A percentile compares a stretch with the other conserved stretches of the same genome.
Conservation (phyloP, 2,797 vertebrate species). For the Todus mexicanus region DNA sequence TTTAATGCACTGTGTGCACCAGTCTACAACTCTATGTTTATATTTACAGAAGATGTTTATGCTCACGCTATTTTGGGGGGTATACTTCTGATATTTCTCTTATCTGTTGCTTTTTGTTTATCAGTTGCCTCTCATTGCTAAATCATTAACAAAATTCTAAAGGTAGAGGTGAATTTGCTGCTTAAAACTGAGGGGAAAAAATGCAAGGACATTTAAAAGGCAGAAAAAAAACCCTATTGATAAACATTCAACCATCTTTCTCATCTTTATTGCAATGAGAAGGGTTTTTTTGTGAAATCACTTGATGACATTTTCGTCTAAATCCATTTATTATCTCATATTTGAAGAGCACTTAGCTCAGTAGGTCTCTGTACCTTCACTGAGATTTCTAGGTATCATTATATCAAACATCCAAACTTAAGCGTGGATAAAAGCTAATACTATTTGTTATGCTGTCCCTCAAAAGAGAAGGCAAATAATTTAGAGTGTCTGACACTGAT, state of each 20-base stretch:
- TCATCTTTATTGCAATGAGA: background rate
- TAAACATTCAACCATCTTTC: background rate
- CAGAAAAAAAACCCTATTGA: background rate
- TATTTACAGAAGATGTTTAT: background rate
- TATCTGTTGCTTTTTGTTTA: background rate
- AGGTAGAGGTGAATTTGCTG: background rate
- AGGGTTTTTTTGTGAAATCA: background rate
- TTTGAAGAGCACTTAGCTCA: constrained; percentile 4
- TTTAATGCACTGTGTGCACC: background rate
- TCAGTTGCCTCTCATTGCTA: background rate
- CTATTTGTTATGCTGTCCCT: background rate
- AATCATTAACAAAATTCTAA: background rate
- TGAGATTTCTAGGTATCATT: background rate
- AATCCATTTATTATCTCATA: background rate
- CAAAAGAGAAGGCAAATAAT: background rate
- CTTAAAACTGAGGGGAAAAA: background rate
- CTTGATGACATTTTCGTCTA: background rate
- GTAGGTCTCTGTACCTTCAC: background rate
- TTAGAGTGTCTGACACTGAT: background rate
- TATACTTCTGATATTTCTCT: background rate
- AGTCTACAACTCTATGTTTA: background rate
- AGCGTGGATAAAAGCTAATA: background rate
- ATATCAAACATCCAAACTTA: background rate
- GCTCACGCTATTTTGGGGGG: background rate
- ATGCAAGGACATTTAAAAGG: background rate